Evolutionary conservation across 2,113 vertebrate species (phyloP).

Genomic region (Meles meles): DNA sequence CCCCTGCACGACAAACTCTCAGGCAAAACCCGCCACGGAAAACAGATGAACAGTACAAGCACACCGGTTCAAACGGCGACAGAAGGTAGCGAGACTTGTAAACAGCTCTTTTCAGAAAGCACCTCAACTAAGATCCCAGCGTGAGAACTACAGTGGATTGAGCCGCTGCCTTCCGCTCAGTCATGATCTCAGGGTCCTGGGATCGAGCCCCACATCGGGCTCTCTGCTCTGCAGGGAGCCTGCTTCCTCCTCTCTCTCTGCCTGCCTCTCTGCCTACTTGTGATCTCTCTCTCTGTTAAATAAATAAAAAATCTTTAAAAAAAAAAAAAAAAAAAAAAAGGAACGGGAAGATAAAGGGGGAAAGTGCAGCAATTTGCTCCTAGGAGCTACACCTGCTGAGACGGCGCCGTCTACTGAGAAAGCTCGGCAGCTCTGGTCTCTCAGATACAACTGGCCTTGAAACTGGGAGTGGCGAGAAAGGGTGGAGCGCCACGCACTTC

Average conservation of each 20-base stretch:
- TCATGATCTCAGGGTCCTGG: too few relatives aligned
- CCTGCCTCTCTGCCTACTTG: too few relatives aligned
- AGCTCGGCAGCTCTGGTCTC: not conserved
- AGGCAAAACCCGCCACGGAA: slow-evolving; percentile 3
- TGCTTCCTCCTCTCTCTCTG: too few relatives aligned
- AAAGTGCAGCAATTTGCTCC: not conserved
- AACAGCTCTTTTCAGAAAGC: not conserved
- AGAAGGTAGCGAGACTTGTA: not conserved
- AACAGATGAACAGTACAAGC: not conserved
- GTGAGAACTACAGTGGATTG: not conserved
- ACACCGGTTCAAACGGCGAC: not conserved
- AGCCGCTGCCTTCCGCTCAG: too few relatives aligned
- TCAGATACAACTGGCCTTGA: not conserved
- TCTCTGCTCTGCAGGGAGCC: too few relatives aligned
- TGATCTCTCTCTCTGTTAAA: too few relatives aligned
- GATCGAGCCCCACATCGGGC: too few relatives aligned
- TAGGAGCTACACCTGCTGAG: not conserved
- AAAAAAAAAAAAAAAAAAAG: too few relatives aligned
- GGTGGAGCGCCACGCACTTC: not conserved
- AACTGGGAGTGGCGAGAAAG: not conserved
- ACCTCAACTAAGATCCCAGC: not conserved
- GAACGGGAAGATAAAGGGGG: not conserved
- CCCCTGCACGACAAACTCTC: not conserved
- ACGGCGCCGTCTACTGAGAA: not conserved
- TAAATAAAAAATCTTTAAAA: too few relatives aligned